phyloP scores from a whole-genome alignment of 2,888 invertebrate genomes.

The Colostygia pectinataria region DNA sequence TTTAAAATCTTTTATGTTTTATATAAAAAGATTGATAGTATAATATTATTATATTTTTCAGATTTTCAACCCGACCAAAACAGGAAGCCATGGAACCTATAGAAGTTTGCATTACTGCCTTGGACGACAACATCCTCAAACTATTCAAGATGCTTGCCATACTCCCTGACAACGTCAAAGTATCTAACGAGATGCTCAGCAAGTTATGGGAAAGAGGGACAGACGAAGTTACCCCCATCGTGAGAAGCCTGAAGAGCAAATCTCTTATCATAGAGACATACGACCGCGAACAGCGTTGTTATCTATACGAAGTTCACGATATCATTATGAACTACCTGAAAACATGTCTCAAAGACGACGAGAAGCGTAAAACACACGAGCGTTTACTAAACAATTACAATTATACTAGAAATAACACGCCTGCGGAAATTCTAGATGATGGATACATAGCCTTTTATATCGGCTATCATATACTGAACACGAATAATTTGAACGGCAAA shows the following conservation, averaged over 20 bases:
- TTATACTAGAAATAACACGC: conserved; percentile 72
- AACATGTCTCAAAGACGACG: conserved; percentile 62
- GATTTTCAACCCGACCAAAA: conserved; percentile 51
- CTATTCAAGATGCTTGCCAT: conserved; percentile 86
- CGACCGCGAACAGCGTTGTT: conserved; percentile 82
- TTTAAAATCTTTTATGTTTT: no score
- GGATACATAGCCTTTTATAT: conserved; percentile 89
- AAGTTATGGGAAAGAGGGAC: conserved; percentile 67
- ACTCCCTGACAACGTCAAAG: conserved; percentile 87
- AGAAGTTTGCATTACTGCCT: conserved; percentile 84
- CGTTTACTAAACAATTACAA: conserved; percentile 84
- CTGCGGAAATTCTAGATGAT: conserved; percentile 85
- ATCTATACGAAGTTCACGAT: conserved; percentile 88
- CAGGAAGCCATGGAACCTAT: conserved; percentile 79
- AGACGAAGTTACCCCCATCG: conserved; percentile 82
- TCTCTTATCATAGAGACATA: conserved; percentile 86
- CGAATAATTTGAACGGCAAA: conserved; percentile 66
- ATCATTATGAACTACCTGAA: conserved; percentile 85
- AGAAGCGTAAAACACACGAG: conserved; percentile 78
- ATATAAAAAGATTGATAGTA: no score
- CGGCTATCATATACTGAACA: conserved; percentile 86
- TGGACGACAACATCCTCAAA: conserved; percentile 70
- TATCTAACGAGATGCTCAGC: conserved; percentile 81
- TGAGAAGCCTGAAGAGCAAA: conserved; percentile 85
- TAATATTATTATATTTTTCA: conserved; percentile 37